phyloP scores from a whole-genome alignment of 1,140 invertebrate genomes.

The Drosophila sucinea region DNA sequence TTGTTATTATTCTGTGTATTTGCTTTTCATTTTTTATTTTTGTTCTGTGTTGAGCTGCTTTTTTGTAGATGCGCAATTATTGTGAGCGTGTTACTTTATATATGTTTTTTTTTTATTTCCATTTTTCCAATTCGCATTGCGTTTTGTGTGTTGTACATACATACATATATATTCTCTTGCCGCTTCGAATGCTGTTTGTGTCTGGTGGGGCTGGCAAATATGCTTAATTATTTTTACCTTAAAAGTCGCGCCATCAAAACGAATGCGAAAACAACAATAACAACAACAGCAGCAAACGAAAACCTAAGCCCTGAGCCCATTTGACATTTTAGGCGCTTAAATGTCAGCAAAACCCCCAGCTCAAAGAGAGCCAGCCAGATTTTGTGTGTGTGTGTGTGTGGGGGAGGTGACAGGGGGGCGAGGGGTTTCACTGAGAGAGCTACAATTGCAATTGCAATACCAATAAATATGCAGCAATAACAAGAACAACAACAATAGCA shows the following conservation, averaged over 20 bases:
- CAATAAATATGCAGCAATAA: constrained; percentile 50
- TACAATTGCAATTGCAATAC: constrained; percentile 28
- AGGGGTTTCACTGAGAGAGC: constrained; percentile 19
- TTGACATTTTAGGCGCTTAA: constrained; percentile 78
- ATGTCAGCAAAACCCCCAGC: constrained; percentile 59
- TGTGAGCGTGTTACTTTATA: constrained; percentile 80
- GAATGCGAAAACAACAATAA: constrained; percentile 73
- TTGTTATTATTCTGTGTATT: constrained; percentile 21
- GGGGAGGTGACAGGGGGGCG: neutral
- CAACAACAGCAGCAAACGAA: constrained; percentile 4
- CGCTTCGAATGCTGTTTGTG: constrained; percentile 58
- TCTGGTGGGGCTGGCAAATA: constrained; percentile 68
- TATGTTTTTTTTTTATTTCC: constrained; percentile 40
- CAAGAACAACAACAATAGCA: constrained; percentile 22
- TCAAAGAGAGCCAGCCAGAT: constrained; percentile 19
- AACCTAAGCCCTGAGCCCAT: constrained; percentile 70
- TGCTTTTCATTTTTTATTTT: constrained; percentile 47
- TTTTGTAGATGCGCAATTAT: constrained; percentile 79
- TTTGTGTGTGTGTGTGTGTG: neutral
- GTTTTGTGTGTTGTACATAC: constrained; percentile 39
- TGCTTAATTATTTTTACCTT: constrained; percentile 82
- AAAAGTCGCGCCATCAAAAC: constrained; percentile 77
- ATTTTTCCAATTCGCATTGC: constrained; percentile 43
- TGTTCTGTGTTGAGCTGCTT: constrained; percentile 51
- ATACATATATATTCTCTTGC: constrained; percentile 27